These are phyloP conservation scores for Thereva nobilitata DNA, from an alignment of 2,888 invertebrate species.

Conservation along the genomic window DNA sequence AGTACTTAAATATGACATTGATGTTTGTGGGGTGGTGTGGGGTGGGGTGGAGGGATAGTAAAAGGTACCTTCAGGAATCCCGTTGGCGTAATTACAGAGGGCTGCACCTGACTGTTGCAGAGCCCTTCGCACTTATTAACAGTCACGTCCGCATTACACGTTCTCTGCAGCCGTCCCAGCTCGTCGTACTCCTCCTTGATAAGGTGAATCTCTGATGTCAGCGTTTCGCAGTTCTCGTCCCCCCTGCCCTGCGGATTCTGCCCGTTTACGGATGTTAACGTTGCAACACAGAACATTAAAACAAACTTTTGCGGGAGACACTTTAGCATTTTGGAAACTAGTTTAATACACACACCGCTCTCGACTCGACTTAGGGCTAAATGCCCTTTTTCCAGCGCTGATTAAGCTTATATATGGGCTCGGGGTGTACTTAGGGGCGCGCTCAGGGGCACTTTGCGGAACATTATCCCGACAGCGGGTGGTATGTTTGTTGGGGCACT, in stretches of 20 bases:
- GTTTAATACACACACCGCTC: background rate
- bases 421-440: too few relatives aligned
- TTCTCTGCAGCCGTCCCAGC: constrained; percentile 78
- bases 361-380: background rate
- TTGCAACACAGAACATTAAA: constrained; percentile 12
- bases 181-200: constrained; percentile 93
- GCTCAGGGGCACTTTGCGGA: too few relatives aligned
- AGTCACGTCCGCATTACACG: constrained; percentile 86
- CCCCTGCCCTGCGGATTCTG: constrained; percentile 48
- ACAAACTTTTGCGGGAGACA: constrained; percentile 21
- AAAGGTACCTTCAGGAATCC: constrained; percentile 74
- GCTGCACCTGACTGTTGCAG: constrained; percentile 89
- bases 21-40: background rate
- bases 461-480: too few relatives aligned
- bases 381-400: constrained; percentile 11
- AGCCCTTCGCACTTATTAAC: constrained; percentile 94
- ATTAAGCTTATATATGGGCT: constrained; percentile 1
- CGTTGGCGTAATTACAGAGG: constrained; percentile 84
- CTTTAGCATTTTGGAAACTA: constrained; percentile 18
- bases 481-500: too few relatives aligned
- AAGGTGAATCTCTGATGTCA: constrained; percentile 83
- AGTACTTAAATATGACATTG: background rate
- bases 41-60: background rate
- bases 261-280: background rate
- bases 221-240: constrained; percentile 82